Evolutionary conservation across 2,797 vertebrate genomes (phyloP), one percentile per base, ranked within the genome.

Genomic region (Crocidura indochinensis): DNA sequence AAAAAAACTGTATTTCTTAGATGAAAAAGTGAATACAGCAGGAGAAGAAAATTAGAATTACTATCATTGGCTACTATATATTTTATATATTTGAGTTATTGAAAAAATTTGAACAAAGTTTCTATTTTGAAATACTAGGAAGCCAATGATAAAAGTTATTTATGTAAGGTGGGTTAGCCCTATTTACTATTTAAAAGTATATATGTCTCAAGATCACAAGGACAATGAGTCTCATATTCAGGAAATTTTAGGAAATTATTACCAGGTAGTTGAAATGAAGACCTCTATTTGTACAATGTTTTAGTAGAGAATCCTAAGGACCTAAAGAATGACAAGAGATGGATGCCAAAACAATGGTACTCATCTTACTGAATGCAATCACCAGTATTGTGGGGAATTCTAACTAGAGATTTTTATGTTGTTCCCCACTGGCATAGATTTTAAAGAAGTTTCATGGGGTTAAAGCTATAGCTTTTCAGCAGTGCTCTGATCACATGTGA

Each of bases 401-500:
- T 31, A 68, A 22, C n/a, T 31, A 53, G 44, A 90, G 47, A 20
- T 78, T 60, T 68, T 69, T 53, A 64, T 74, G 29, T 26, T 73
- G 6, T 46, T 60, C 38, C 56, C 9, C 27, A 64, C 14, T 19
- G 31, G 31, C 14, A 53, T n/a, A 51, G 49, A 79, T 64, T 87
- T 79, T 72, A 72, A 84, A 1, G 29, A 9, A 15, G 78, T 7
- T 44, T 64, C 77, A 22, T 27, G 29, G 69, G 69, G 67, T 27
- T 88, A 91, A 83, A 49, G 22, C 31, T 53, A 11, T 20, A 29
- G 53, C 65, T 84, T 64, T 72, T 78, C 74, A 56, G 19, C 89
- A 79, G 26, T 65, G 44, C 53, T 81, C 92, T 81, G 38, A 94
- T 95, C 71, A 60, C 49, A 76, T 26, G 64, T 93, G 87, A 93